Base-by-base conservation (phyloP, 2,113 vertebrate genomes). In the Lucifuga dentata region DNA sequence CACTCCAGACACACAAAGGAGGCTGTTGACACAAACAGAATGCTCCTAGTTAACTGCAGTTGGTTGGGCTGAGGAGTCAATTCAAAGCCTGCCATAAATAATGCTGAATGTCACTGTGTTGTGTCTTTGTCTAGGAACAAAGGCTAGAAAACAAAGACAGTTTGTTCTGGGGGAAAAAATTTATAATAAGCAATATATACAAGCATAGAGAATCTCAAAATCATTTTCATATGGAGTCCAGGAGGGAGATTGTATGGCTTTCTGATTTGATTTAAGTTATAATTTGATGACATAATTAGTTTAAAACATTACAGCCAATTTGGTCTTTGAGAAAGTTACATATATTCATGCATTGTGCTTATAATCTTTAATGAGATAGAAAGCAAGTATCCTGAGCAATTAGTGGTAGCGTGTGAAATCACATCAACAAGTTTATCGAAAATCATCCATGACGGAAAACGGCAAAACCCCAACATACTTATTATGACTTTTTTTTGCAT, bases 1-100 rank as follows among this genome's bases (percentile, higher is more conserved):
- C 95, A 97, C 94, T 90, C 73, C 88, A 90, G 88, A 77, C 21
- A 58, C 88, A 95, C 94, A 95, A 95, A 96, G 93, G 94, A 86
- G 69, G 86, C 84, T 91, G 86, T 82, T 92, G 91, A 91, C 93
- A 93, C 93, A 94, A 94, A 91, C 87, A 90, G 88, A 93, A 92
- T 93, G 92, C 91, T 92, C 92, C 66, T 86, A 84, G 84, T 80
- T 74, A 79, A 83, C 82, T 83, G 85, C 84, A 84, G 55, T 83
- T 72, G 32, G 65, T 81, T 58, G 68, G 74, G 78, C 82, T 83
- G 78, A 81, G 76, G 72, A 86, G 82, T 89, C 85, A 67, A 86
- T 89, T 91, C 78, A 90, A 76, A 76, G 85, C 38, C 65, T 74
- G 82, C 88, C 84, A 88, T 90, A 87, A 91, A 89, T 91, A 90